These are phyloP conservation scores for Scaptomyza flava DNA, from an alignment of 2,888 invertebrate genomes.

Conservation along the genomic window DNA sequence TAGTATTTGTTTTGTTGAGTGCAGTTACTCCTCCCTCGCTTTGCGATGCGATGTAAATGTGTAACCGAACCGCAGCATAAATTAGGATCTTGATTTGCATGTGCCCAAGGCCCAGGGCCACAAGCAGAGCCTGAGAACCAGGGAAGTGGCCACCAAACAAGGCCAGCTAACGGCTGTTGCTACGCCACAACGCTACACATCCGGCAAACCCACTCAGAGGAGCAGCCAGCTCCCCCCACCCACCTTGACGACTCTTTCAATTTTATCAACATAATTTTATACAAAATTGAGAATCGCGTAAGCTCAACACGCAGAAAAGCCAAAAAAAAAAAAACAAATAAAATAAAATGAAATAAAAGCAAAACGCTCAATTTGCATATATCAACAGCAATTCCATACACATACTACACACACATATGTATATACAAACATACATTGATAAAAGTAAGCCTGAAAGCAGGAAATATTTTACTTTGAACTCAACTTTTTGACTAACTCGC, in stretches of 20 bases:
- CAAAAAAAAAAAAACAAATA: not conserved
- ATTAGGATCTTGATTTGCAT: constrained; percentile 75
- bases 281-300: constrained; percentile 29
- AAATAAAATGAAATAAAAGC: not conserved
- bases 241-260: constrained; percentile 26
- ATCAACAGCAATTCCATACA: constrained; percentile 7
- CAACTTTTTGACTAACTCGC: not conserved
- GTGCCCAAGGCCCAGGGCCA: constrained; percentile 37
- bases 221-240: constrained; percentile 6
- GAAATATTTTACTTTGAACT: not conserved
- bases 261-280: constrained; percentile 46
- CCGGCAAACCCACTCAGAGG: not conserved
- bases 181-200: not conserved
- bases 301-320: not conserved
- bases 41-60: constrained; percentile 58
- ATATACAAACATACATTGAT: not conserved
- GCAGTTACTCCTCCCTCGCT: not conserved
- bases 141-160: constrained; percentile 22
- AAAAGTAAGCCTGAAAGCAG: not conserved
- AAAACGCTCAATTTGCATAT: constrained; percentile 1
- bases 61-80: constrained; percentile 77
- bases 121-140: not conserved
- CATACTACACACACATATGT: not conserved
- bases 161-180: constrained; percentile 4
- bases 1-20: not conserved